Evolutionary conservation across 2,113 vertebrate species (phyloP).

Genomic region (Pelecanus crispus): DNA sequence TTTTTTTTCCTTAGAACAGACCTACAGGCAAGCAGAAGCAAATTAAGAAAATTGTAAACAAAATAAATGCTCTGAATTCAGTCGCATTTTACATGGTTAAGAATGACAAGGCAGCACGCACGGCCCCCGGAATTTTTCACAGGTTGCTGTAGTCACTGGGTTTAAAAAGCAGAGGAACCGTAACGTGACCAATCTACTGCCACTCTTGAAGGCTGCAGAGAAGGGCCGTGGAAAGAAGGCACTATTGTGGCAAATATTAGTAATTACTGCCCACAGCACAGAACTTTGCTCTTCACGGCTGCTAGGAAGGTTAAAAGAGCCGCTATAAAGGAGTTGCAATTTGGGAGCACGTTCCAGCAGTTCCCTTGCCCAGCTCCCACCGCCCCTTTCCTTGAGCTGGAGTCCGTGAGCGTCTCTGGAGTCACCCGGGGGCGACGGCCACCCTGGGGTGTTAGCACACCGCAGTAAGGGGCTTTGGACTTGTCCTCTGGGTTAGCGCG

Average conservation of each 20-base stretch:
- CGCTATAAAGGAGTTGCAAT: not conserved
- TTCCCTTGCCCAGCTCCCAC: not conserved
- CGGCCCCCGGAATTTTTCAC: not conserved
- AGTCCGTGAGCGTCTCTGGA: fast-evolving
- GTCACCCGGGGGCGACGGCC: not conserved
- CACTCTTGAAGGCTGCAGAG: not conserved
- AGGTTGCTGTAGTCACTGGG: not conserved
- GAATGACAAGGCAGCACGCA: not conserved
- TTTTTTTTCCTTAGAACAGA: not conserved
- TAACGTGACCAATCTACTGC: fast-evolving
- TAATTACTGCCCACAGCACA: not conserved
- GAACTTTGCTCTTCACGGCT: not conserved
- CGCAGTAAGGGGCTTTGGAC: not conserved
- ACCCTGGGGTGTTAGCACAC: fast-evolving
- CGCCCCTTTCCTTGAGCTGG: fast-evolving
- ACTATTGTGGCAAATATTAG: fast-evolving
- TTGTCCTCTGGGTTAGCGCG: not conserved
- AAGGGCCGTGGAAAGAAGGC: too few relatives aligned
- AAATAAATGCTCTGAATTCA: not conserved
- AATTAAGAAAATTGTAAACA: not conserved
- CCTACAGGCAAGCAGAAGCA: not conserved
- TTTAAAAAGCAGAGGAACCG: not conserved
- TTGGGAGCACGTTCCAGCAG: too few relatives aligned
- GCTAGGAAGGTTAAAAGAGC: too few relatives aligned
- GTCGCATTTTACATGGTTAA: not conserved